phyloP scores from a whole-genome alignment of 2,113 vertebrate species.

The Propithecus coquereli region DNA sequence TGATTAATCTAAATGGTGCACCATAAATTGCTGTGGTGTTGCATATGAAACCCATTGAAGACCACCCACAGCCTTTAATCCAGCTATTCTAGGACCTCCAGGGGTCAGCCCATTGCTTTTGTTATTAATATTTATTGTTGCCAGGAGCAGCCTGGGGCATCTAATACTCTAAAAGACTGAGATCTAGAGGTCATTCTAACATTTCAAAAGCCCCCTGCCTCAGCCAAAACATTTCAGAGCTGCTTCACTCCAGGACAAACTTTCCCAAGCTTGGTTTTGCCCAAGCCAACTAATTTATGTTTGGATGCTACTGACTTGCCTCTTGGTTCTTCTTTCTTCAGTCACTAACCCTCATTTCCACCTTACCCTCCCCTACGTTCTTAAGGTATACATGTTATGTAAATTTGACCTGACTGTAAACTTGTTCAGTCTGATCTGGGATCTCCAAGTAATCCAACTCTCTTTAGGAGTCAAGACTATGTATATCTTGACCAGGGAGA shows the following conservation, averaged over 20 bases:
- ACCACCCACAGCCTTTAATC: neutral
- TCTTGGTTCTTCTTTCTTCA: neutral
- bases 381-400: neutral
- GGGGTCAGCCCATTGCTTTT: neutral
- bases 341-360: rapidly evolving
- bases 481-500: neutral
- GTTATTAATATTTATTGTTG: neutral
- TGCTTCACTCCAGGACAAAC: neutral
- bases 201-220: neutral
- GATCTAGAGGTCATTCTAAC: neutral
- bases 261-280: neutral
- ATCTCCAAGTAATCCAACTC: neutral
- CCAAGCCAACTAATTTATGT: neutral
- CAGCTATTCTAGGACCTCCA: neutral
- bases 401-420: neutral
- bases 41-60: neutral
- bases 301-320: neutral
- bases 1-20: neutral
- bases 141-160: neutral
- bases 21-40: neutral
- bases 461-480: neutral
- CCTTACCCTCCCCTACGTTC: rapidly evolving
- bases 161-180: neutral
- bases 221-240: neutral
- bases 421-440: neutral